Base-by-base conservation (phyloP, 1,140 invertebrate species). In the Melanaphis sacchari region DNA sequence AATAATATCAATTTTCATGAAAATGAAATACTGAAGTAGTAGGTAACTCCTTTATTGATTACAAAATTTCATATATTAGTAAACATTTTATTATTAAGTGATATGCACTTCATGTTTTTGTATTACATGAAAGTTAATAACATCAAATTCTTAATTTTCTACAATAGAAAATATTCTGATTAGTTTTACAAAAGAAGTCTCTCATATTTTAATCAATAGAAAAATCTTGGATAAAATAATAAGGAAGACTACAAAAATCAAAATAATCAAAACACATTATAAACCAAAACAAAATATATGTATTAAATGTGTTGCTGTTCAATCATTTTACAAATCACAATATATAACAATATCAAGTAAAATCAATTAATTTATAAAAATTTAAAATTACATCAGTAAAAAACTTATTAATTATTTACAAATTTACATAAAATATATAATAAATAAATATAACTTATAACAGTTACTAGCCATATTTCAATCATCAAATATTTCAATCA, bases 391-490 rank as follows among this genome's bases (percentile, higher is more conserved):
- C 0, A 89, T 38, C 26, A 0, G 21, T 26, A 54, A 54, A 87
- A 52, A 54, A 41, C 24, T 49, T n/a, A 18, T 31, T 26, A 40
- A 49, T 84, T 66, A 22, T 43, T 49, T 59, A 87, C 24, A 54
- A n/a, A 93, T 85, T 38, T 52, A 26, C 1, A 52, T 8, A 87
- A 81, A 38, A 38, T 18, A 38, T 2, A 38, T 9, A 38, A 8
- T 59, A n/a, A 8, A 24, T 26, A 54, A 5, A 4, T 6, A 11
- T 26, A 89, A 4, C 31, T 43, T 85, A 85, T 84, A 26, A 84
- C 11, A 87, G 31, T 43, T 40, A 40, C 26, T 38, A 3, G 24
- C 2, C 8, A 52, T 26, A 88, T 52, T 94, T 97, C 94, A 95
- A 54, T 92, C 90, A 49, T 91, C 90, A n/a, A 81, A 38, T 82